Evolutionary conservation across 2,113 vertebrate genomes (phyloP).

Genomic region (Jaculus jaculus): DNA sequence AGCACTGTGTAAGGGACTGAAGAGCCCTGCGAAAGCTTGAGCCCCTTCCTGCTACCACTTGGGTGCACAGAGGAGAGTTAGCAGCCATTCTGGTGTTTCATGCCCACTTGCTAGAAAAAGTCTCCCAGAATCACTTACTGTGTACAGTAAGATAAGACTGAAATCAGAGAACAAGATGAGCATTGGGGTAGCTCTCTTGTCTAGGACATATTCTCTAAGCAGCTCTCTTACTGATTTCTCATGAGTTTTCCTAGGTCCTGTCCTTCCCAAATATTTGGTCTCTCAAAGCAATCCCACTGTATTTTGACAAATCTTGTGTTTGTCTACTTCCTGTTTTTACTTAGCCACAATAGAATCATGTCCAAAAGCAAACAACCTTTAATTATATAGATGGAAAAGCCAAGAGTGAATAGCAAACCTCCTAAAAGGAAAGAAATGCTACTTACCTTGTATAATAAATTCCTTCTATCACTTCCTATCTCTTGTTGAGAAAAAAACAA

Average conservation of each 20-base stretch:
- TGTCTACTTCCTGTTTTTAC: not conserved
- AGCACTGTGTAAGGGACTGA: not conserved
- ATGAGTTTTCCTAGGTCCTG: not conserved
- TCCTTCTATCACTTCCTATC: too few relatives aligned
- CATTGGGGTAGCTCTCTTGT: not conserved
- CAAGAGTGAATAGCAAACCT: not conserved
- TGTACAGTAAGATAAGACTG: not conserved
- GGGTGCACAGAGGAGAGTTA: not conserved
- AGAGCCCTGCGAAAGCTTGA: not conserved
- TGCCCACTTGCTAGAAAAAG: not conserved
- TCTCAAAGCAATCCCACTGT: not conserved
- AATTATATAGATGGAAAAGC: not conserved
- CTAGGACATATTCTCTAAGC: not conserved
- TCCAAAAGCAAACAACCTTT: not conserved
- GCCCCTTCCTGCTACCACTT: too few relatives aligned
- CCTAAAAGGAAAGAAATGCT: not conserved
- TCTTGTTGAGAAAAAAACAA: too few relatives aligned
- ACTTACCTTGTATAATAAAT: not conserved
- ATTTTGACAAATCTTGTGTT: conserved; percentile 6
- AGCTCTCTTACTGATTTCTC: not conserved
- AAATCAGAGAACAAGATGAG: not conserved
- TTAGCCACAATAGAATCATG: not conserved
- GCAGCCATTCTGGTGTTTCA: fast-evolving
- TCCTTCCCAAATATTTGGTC: not conserved
- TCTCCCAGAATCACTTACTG: not conserved